Evolutionary conservation across 2,113 vertebrate genomes (phyloP).

Genomic region (Gallinago jamesoni): DNA sequence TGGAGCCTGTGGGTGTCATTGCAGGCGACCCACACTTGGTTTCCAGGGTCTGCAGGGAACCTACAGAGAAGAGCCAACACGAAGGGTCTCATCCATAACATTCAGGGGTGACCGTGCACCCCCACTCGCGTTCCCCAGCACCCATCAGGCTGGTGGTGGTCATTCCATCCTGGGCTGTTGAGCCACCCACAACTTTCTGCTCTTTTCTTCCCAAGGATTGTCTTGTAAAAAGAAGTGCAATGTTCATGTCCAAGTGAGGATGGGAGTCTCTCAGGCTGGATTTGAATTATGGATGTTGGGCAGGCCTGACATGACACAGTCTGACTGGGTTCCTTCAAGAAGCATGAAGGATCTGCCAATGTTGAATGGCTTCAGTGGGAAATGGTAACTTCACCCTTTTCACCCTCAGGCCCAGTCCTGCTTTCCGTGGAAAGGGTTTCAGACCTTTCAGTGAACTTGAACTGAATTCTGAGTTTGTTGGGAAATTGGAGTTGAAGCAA

Average conservation of each 20-base stretch:
- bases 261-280: neutral
- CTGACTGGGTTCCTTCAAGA: neutral
- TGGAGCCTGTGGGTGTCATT: constrained; percentile 41
- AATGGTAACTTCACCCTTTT: neutral
- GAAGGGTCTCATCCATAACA: neutral
- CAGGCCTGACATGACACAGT: neutral
- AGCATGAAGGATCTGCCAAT: neutral
- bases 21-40: constrained; percentile 64
- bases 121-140: rapidly evolving
- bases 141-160: neutral
- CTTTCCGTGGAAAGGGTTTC: neutral
- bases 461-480: neutral
- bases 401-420: neutral
- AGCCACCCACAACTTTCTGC: neutral
- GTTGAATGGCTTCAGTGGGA: neutral
- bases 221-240: rapidly evolving
- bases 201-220: neutral
- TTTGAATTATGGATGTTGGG: neutral
- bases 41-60: constrained; percentile 61
- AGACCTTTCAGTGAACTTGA: neutral
- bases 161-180: neutral
- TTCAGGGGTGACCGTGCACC: neutral
- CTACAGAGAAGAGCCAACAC: neutral
- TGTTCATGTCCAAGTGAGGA: neutral
- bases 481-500: neutral